Base-by-base conservation (phyloP, 2,113 vertebrate species). In the Gadus chalcogrammus region DNA sequence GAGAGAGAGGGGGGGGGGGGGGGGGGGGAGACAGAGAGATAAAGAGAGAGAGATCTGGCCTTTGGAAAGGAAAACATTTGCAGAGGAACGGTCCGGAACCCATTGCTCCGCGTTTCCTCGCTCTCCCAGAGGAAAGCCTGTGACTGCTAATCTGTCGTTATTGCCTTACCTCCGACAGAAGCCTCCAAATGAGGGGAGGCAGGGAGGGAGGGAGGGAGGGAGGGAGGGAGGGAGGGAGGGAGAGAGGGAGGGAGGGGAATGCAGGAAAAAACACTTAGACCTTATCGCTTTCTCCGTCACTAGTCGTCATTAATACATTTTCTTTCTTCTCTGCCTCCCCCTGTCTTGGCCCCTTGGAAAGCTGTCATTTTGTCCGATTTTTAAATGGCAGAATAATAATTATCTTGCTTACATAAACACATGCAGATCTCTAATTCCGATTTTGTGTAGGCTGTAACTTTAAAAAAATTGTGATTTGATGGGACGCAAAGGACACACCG, bases 141-240 rank as follows among this genome's bases (percentile, higher is more conserved):
- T 85, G 72, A 81, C 85, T 85, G 83, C 89, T 92, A 92, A 93
- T 93, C 91, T 89, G 86, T 88, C 83, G 90, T 92, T 93, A 93
- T 93, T 93, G 89, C 91, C 42, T 48, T 82, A 87, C 83, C 87
- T 89, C 91, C 84, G 70, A 87, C 72, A 83, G 89, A 89, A 82
- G 80, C 87, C 78, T 85, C 84, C 88, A 91, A 93, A 93, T 92
- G 91, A 90, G 91, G 88, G 86, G 68, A 82, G 83, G 79, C 81
- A 79, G 82, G 68, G 73, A 66, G 76, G 42, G 20, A 74, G 73
- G 76, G 73, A 84, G 16, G n/a, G 55, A n/a, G 55, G 17, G 38
- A 42, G 38, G 20, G 20, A 20, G 55, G 17, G 38, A 42, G 38
- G 42, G 42, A 79, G 82, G 68, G 73, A 66, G 76, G 42, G 20